A percentile compares a stretch with the other conserved stretches of the same genome.
Evolutionary conservation across 2,888 invertebrate species (phyloP).

Genomic region (Calliscelio sp.): DNA sequence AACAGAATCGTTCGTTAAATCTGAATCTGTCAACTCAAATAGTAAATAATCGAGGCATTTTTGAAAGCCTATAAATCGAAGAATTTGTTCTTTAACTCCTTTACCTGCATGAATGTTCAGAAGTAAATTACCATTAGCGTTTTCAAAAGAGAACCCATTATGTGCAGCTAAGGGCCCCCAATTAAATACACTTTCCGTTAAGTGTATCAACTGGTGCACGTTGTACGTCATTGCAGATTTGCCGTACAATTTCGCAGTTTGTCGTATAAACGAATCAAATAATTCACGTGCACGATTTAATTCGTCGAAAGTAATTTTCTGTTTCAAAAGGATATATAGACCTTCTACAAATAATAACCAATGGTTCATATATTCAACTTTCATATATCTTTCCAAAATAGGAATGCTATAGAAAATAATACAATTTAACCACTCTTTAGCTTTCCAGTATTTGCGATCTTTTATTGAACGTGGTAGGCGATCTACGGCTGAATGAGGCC

Average conservation of each 20-base stretch:
- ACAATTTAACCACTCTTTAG: constrained; percentile 16
- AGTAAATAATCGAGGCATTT: constrained; percentile 1
- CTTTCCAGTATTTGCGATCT: constrained; percentile 9
- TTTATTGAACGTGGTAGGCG: not conserved
- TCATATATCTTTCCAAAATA: not conserved
- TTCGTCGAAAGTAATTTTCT: not conserved
- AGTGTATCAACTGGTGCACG: constrained; percentile 5
- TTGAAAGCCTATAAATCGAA: not conserved
- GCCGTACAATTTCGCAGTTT: constrained; percentile 3
- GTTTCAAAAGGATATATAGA: not conserved
- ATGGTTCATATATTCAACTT: not conserved
- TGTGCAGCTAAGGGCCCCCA: constrained; percentile 11
- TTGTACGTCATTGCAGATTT: not conserved
- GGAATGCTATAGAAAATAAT: not conserved
- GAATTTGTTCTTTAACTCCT: not conserved
- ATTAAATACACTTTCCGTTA: not conserved
- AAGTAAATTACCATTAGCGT: constrained; percentile 5
- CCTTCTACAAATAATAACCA: constrained; percentile 3
- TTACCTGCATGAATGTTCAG: constrained; percentile 1
- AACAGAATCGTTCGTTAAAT: not conserved
- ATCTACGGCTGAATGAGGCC: constrained; percentile 2
- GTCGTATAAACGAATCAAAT: not conserved
- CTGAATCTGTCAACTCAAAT: not conserved
- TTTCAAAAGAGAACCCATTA: constrained; percentile 20
- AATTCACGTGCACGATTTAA: not conserved